Percentiles rank a stretch among this genome's conserved stretches.
Conservation (phyloP, 2,888 invertebrate genomes). For the Eremobia ochroleuca region DNA sequence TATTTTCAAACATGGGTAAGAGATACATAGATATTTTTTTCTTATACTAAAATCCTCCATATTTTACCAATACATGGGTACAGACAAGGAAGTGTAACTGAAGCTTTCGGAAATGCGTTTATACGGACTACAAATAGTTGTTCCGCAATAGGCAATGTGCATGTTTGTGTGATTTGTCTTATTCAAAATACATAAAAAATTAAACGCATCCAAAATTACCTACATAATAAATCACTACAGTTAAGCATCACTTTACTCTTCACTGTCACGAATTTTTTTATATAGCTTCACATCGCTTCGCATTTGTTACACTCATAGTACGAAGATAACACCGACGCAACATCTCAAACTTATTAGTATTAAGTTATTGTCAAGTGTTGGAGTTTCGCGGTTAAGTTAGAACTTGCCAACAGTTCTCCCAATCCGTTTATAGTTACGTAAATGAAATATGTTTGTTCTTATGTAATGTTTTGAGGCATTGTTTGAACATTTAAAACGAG, state of each 20-base stretch:
- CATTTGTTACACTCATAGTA: neutral
- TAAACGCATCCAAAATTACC: neutral
- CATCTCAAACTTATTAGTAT: slow-evolving; percentile 60
- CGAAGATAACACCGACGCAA: slow-evolving; percentile 9
- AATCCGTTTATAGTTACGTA: slow-evolving; percentile 33
- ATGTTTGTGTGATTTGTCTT: neutral
- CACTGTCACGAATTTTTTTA: neutral
- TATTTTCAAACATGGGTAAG: too few relatives aligned
- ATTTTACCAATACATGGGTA: too few relatives aligned
- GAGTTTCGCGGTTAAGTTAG: slow-evolving; percentile 59
- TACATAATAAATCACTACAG: neutral
- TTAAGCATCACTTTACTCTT: neutral
- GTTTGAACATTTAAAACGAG: neutral
- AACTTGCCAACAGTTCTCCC: slow-evolving; percentile 47
- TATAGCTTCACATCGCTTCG: neutral
- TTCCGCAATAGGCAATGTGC: neutral
- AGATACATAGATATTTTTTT: too few relatives aligned
- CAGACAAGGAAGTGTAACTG: too few relatives aligned
- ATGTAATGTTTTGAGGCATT: slow-evolving; percentile 9
- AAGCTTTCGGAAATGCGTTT: too few relatives aligned
- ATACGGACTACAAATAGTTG: neutral
- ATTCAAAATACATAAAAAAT: neutral
- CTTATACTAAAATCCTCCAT: too few relatives aligned
- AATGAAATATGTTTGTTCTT: slow-evolving; percentile 51
- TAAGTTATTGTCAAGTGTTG: slow-evolving; percentile 67